These are phyloP conservation scores for Drosophila tsacasi DNA, from an alignment of 1,140 invertebrate genomes.

Conservation along the genomic window DNA sequence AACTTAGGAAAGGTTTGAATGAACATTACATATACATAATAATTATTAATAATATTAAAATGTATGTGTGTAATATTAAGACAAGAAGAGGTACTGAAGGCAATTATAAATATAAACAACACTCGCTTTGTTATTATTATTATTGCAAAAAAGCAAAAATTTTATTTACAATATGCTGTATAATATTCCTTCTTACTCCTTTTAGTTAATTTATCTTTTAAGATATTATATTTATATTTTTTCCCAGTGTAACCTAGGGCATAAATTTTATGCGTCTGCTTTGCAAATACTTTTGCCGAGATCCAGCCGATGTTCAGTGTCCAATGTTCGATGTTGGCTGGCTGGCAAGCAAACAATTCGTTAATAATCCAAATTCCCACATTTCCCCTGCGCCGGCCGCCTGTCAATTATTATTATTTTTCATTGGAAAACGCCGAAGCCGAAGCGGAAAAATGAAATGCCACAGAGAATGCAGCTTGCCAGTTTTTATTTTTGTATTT, in stretches of 20 bases:
- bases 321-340: slow-evolving; percentile 48
- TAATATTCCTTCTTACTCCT: too few species aligned
- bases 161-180: too few species aligned
- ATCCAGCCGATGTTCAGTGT: slow-evolving; percentile 24
- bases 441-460: slow-evolving; percentile 81
- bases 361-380: slow-evolving; percentile 84
- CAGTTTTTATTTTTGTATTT: slow-evolving; percentile 39
- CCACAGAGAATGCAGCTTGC: slow-evolving; percentile 68
- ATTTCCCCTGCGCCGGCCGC: slow-evolving; percentile 59
- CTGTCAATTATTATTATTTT: slow-evolving; percentile 84
- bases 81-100: too few species aligned
- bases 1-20: too few species aligned
- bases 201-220: too few species aligned
- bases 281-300: slow-evolving; percentile 53
- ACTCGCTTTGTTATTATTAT: too few species aligned
- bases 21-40: too few species aligned
- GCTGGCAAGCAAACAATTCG: slow-evolving; percentile 73
- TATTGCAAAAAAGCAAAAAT: too few species aligned
- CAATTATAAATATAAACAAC: too few species aligned
- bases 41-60: too few species aligned
- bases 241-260: slow-evolving; percentile 40
- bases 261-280: slow-evolving; percentile 78
- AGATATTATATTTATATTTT: too few species aligned
- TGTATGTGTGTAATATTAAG: too few species aligned
- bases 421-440: slow-evolving; percentile 80